phyloP scores from a whole-genome alignment of 2,797 vertebrate species.

The Ambastaia sidthimunki region DNA sequence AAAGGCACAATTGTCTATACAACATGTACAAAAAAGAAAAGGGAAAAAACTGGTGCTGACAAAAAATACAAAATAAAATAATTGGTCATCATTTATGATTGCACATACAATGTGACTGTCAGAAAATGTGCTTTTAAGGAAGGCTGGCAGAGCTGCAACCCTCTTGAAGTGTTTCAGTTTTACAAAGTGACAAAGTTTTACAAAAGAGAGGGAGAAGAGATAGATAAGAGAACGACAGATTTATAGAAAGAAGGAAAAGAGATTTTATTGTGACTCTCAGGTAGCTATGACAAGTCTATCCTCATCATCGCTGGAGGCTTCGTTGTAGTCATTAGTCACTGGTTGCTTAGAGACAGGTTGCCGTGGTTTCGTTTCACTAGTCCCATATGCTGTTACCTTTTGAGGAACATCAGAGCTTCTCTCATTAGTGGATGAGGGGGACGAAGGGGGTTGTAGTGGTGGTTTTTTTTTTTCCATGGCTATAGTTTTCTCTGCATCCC shows the following conservation, averaged over 20 bases:
- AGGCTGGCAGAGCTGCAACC: constrained; percentile 83
- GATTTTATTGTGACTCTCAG: constrained; percentile 70
- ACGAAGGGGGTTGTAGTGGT: constrained; percentile 43
- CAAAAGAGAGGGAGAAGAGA: constrained; percentile 71
- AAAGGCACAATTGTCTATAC: constrained; percentile 99
- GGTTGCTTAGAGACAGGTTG: constrained; percentile 72
- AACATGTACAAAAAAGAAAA: constrained; percentile 96
- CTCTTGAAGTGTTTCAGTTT: constrained; percentile 86
- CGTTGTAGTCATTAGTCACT: constrained; percentile 82
- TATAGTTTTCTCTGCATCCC: constrained; percentile 49
- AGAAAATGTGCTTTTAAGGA: constrained; percentile 97
- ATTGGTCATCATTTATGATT: constrained; percentile 96
- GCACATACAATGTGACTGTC: constrained; percentile 94
- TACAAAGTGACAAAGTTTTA: constrained; percentile 83
- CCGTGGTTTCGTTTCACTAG: constrained; percentile 54
- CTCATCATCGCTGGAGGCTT: constrained; percentile 94
- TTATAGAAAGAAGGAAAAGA: constrained; percentile 46
- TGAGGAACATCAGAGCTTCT: constrained; percentile 43
- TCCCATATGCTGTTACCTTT: constrained; percentile 55
- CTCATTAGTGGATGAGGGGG: constrained; percentile 46
- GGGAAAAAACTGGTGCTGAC: constrained; percentile 86
- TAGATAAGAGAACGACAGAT: constrained; percentile 35
- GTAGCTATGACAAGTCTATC: constrained; percentile 98
- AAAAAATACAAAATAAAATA: constrained; percentile 79
- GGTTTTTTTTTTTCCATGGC: constrained; percentile 45